Conservation (phyloP, 2,797 vertebrate species). For the Protonibea diacanthus region DNA sequence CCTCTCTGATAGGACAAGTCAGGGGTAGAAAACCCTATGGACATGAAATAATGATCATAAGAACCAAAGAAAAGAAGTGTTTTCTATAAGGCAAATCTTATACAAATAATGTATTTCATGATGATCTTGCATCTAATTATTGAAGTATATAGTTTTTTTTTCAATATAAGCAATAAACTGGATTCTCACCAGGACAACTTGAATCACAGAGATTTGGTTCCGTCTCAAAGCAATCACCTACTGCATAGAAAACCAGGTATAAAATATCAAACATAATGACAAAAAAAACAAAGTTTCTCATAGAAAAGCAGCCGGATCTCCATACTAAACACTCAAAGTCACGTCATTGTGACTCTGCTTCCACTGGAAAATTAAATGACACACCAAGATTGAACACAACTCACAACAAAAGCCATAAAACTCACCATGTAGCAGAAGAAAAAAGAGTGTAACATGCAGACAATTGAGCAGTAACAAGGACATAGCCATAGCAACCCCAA, state of each 20-base stretch:
- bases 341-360: background rate
- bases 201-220: constrained; percentile 71
- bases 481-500: constrained; percentile 67
- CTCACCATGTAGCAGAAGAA: constrained; percentile 73
- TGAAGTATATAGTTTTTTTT: background rate
- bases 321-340: background rate
- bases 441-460: constrained; percentile 54
- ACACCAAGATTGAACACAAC: background rate
- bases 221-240: constrained; percentile 55
- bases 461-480: constrained; percentile 54
- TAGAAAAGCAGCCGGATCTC: background rate
- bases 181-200: constrained; percentile 76
- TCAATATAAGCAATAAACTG: constrained; percentile 2
- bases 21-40: constrained; percentile 53
- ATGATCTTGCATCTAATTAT: background rate
- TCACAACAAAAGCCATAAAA: constrained; percentile 38
- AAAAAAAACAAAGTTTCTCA: constrained; percentile 1
- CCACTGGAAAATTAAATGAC: background rate
- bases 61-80: background rate
- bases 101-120: background rate
- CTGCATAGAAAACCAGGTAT: constrained; percentile 38
- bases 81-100: background rate
- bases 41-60: constrained; percentile 9
- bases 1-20: constrained; percentile 74
- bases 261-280: background rate